A percentile compares a stretch with the other conserved stretches of the same genome.
phyloP scores from a whole-genome alignment of 2,888 invertebrate genomes.

The Cryptops parisi region DNA sequence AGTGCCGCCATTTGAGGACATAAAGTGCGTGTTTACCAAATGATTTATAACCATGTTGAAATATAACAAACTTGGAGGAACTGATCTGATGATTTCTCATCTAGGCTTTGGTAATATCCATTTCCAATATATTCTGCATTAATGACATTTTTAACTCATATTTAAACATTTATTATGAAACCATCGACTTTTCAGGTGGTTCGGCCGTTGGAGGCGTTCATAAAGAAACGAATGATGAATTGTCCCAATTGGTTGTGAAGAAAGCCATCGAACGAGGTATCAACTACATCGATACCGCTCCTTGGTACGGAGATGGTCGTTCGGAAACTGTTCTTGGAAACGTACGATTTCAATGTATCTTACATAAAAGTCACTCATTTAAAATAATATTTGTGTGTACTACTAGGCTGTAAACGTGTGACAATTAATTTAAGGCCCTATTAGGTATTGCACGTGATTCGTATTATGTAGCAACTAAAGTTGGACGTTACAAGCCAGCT shows the following conservation, averaged over 20 bases:
- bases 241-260: slow-evolving; percentile 51
- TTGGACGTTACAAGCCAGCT: slow-evolving; percentile 59
- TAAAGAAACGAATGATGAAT: slow-evolving; percentile 42
- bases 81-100: slow-evolving; percentile 37
- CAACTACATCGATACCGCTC: slow-evolving; percentile 84
- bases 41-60: too few relatives aligned
- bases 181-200: too few relatives aligned
- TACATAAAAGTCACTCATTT: neutral
- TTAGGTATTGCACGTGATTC: slow-evolving; percentile 59
- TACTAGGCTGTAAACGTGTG: too few relatives aligned
- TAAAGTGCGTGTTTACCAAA: too few relatives aligned
- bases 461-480: slow-evolving; percentile 84
- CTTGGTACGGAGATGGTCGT: slow-evolving; percentile 71
- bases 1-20: too few relatives aligned
- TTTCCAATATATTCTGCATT: neutral
- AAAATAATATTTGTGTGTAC: too few relatives aligned
- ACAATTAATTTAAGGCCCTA: slow-evolving; percentile 40
- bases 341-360: slow-evolving; percentile 27
- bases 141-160: too few relatives aligned
- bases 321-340: slow-evolving; percentile 71
- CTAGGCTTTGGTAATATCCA: slow-evolving; percentile 25
- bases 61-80: slow-evolving; percentile 56
- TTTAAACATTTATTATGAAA: too few relatives aligned
- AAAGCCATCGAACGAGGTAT: slow-evolving; percentile 60
- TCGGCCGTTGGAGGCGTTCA: slow-evolving; percentile 15